Conservation (phyloP, 1,140 invertebrate species). For the Lepeophtheirus salmonis region DNA sequence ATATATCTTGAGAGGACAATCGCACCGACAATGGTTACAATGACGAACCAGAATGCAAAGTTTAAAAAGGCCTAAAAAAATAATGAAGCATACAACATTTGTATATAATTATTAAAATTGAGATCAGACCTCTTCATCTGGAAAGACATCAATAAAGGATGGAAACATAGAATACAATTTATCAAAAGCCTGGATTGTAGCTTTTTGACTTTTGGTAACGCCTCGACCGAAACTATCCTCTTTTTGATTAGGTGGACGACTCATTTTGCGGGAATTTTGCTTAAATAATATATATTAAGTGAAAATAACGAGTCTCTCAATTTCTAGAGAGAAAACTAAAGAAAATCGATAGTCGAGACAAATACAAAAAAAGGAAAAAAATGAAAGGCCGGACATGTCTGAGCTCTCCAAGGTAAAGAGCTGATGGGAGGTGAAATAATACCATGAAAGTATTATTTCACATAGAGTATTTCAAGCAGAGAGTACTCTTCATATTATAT, state of each 20-base stretch:
- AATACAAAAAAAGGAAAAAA: not conserved
- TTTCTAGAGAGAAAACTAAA: not conserved
- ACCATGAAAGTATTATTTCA: too few species aligned
- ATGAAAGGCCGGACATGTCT: not conserved
- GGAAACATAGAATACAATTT: conserved; percentile 17
- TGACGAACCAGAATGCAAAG: conserved; percentile 18
- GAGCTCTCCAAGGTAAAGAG: not conserved
- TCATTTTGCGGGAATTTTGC: too few species aligned
- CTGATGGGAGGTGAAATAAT: too few species aligned
- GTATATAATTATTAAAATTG: too few species aligned
- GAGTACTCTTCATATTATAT: too few species aligned
- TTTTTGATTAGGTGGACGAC: not conserved
- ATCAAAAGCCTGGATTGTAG: conserved; percentile 18
- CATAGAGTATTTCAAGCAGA: too few species aligned
- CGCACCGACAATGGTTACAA: conserved; percentile 3
- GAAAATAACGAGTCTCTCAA: too few species aligned
- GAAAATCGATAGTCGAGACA: not conserved
- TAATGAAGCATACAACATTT: too few species aligned
- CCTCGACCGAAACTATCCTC: conserved; percentile 7
- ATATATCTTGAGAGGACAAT: conserved; percentile 13
- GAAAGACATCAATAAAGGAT: conserved; percentile 17
- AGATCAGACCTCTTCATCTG: conserved; percentile 16
- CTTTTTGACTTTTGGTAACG: conserved; percentile 16
- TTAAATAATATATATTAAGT: too few species aligned
- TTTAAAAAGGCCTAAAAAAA: conserved; percentile 13